These are phyloP conservation scores for Embiotoca jacksoni DNA, from an alignment of 2,113 vertebrate species.

Conservation along the genomic window DNA sequence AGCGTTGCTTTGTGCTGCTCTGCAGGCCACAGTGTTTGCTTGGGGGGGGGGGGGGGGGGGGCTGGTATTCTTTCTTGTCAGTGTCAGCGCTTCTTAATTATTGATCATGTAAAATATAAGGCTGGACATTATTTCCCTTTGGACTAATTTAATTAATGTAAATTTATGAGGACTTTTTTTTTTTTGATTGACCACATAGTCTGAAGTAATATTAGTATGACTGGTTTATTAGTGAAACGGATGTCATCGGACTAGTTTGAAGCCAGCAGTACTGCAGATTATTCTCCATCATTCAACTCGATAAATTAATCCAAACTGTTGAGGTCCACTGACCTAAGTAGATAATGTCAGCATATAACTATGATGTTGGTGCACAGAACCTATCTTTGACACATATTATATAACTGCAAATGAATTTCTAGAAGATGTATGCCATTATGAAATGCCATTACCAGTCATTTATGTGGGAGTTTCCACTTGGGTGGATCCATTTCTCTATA, in stretches of 20 bases:
- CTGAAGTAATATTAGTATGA: not conserved
- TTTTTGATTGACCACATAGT: too few relatives aligned
- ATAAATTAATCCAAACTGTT: not conserved
- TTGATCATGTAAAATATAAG: conserved; percentile 60
- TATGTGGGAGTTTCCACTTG: conserved; percentile 35
- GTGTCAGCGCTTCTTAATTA: conserved; percentile 57
- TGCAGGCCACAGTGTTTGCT: conserved; percentile 6
- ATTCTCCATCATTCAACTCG: not conserved
- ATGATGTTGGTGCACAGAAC: not conserved
- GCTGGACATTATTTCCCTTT: conserved; percentile 56
- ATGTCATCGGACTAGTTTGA: too few relatives aligned
- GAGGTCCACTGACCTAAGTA: not conserved
- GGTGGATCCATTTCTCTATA: conserved; percentile 39
- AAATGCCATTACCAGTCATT: conserved; percentile 46
- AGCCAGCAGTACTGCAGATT: too few relatives aligned
- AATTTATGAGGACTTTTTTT: conserved; percentile 43
- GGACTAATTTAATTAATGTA: conserved; percentile 40
- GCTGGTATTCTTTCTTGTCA: conserved; percentile 13
- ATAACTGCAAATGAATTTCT: not conserved
- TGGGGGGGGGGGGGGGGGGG: conserved; percentile 5
- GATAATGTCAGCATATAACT: not conserved
- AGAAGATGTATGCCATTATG: not conserved
- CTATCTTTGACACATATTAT: not conserved
- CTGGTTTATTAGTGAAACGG: too few relatives aligned
- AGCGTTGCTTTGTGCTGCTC: not conserved